Base-by-base conservation (phyloP, 2,797 vertebrate genomes). In the Columba guinea region DNA sequence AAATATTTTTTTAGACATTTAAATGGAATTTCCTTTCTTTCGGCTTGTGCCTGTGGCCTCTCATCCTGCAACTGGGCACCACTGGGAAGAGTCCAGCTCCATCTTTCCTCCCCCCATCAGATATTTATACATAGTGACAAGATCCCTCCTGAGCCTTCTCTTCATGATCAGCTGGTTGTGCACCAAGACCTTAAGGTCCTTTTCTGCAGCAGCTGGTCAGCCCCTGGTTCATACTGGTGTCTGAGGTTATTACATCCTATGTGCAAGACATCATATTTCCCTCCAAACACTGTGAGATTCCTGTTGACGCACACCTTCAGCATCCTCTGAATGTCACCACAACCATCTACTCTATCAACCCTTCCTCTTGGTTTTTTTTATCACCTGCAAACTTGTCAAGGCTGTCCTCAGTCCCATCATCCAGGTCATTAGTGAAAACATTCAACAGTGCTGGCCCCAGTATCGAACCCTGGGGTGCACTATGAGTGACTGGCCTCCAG, bases 201-300 rank as follows among this genome's bases (percentile, higher is more conserved):
- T 71, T 78, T 60, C 56, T 67, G 56, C 52, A 77, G 44, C 62
- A 59, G 27, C 17, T 85, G 23, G 39, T 65, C 30, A 69, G 20
- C 15, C 26, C 17, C 20, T 0, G 0, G 2, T 23, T 77, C 10
- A 2, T 67, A 62, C 13, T 26, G 18, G 15, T 59, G 19, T 41
- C 59, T 59, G 22, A 65, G 20, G 8, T 81, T 88, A 34, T 56
- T 68, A 32, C 48, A 63, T 46, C 9, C 52, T 16, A 16, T 0
- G 0, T 27, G 11, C 53, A 67, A n/a, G 37, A 41, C 35, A 52
- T 62, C 28, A 44, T 13, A n/a, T 59, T 77, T 49, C 41, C 37
- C 32, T 62, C 74, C 44, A 35, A 77, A 56, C 32, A 21, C 2
- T 46, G 12, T 63, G 30, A 80, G 19, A 59, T 41, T 67, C 34